Evolutionary conservation across 1,140 invertebrate species (phyloP).

Genomic region (Tetramorium alpestre): DNA sequence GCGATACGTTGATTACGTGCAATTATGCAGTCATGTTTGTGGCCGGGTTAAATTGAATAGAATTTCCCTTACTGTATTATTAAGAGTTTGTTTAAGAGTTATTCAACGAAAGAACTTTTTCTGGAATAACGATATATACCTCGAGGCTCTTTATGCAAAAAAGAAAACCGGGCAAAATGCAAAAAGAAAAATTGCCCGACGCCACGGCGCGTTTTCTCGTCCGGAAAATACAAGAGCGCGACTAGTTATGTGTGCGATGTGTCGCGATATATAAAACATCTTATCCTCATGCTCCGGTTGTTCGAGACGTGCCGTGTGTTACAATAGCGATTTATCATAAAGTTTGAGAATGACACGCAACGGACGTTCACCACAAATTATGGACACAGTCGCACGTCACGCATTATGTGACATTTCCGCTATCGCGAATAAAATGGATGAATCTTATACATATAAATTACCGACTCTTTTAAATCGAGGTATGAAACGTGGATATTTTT

Average conservation of each 20-base stretch:
- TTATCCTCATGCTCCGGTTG: slow-evolving; percentile 23
- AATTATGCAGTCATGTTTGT: slow-evolving; percentile 37
- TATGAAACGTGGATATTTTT: not conserved
- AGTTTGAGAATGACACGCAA: slow-evolving; percentile 31
- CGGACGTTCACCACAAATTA: not conserved
- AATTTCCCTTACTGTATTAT: not conserved
- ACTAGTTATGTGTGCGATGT: not conserved
- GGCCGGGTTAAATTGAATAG: slow-evolving; percentile 2
- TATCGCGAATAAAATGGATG: not conserved
- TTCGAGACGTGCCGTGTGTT: slow-evolving; percentile 29
- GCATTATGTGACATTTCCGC: not conserved
- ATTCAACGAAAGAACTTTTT: not conserved
- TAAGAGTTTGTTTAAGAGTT: not conserved
- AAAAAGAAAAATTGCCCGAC: slow-evolving; percentile 3
- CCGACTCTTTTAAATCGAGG: not conserved
- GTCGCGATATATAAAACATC: slow-evolving; percentile 38
- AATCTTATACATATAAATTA: slow-evolving; percentile 39
- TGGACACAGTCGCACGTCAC: not conserved
- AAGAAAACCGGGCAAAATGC: not conserved
- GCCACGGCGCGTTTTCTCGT: not conserved
- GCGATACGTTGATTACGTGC: slow-evolving; percentile 19
- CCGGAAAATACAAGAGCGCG: slow-evolving; percentile 15
- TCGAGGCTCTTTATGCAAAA: slow-evolving; percentile 31
- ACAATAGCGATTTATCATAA: slow-evolving; percentile 48
- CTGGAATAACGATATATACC: not conserved